Evolutionary conservation across 2,113 vertebrate species (phyloP).

Genomic region (Physeter macrocephalus): DNA sequence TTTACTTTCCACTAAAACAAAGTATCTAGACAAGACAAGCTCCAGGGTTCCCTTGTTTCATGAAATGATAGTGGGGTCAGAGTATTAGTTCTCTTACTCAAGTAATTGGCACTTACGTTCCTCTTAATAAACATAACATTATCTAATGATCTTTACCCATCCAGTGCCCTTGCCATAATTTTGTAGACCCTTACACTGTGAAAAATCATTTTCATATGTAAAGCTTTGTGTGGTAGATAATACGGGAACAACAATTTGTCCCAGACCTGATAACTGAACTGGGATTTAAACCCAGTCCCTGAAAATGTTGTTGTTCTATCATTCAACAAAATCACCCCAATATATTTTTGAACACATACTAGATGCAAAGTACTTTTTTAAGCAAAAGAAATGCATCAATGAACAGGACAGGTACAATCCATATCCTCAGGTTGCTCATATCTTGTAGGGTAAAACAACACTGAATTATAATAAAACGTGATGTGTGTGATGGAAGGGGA

Average conservation of each 20-base stretch:
- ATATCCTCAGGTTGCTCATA: not conserved
- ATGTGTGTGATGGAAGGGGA: not conserved
- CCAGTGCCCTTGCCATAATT: not conserved
- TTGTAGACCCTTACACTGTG: not conserved
- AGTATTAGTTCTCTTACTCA: not conserved
- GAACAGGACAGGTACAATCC: not conserved
- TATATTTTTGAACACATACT: not conserved
- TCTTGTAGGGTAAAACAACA: not conserved
- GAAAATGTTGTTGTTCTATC: not conserved
- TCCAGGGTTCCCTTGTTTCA: not conserved
- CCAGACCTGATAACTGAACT: not conserved
- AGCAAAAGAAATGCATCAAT: not conserved
- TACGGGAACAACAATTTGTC: not conserved
- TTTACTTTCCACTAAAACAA: conserved; percentile 13
- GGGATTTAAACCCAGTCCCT: not conserved
- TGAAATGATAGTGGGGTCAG: conserved; percentile 5
- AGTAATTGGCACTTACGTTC: not conserved
- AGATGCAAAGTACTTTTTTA: not conserved
- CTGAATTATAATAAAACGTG: not conserved
- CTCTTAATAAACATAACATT: not conserved
- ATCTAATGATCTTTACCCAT: not conserved
- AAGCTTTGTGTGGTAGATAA: not conserved
- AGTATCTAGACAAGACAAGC: not conserved
- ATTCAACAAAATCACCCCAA: not conserved
- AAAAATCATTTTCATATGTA: not conserved